phyloP scores from a whole-genome alignment of 2,797 vertebrate genomes.

The Siniperca scherzeri region DNA sequence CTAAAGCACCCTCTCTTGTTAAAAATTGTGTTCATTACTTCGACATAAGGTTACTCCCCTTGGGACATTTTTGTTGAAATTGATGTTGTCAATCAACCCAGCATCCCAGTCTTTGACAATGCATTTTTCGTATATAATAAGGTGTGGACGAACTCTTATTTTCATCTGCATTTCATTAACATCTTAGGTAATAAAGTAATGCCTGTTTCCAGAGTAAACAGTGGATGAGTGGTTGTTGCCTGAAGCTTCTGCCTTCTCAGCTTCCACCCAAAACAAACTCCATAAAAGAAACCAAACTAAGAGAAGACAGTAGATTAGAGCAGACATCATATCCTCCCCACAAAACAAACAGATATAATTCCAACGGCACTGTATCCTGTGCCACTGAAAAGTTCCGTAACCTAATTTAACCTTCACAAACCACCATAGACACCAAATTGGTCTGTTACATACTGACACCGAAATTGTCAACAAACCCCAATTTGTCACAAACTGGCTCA shows the following conservation, averaged over 20 bases:
- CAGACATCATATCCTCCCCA: conserved; percentile 6
- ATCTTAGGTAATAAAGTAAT: conserved; percentile 7
- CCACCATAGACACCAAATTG: conserved; percentile 39
- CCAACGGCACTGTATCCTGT: conserved; percentile 4
- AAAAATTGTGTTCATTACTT: conserved; percentile 11
- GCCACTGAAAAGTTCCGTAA: conserved; percentile 22
- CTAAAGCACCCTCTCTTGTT: conserved; percentile 6
- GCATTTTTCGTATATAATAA: background rate
- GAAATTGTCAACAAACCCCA: conserved; percentile 43
- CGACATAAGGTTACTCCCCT: background rate
- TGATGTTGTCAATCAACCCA: conserved; percentile 12
- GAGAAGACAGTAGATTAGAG: conserved; percentile 8
- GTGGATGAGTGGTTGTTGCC: conserved; percentile 11
- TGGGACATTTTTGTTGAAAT: conserved; percentile 12
- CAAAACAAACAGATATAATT: conserved; percentile 15
- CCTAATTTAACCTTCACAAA: conserved; percentile 44
- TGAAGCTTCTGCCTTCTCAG: conserved; percentile 2
- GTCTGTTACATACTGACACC: conserved; percentile 24
- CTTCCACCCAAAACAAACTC: conserved; percentile 38
- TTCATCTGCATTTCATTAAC: conserved; percentile 23
- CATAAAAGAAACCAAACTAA: conserved; percentile 9
- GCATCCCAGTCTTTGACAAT: background rate
- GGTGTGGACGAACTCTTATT: background rate
- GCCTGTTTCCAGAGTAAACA: conserved; percentile 32
- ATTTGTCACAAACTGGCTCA: conserved; percentile 59